Evolutionary conservation across 2,888 invertebrate genomes (phyloP), one percentile per base, ranked within the genome.

Genomic region (Timema cristinae): DNA sequence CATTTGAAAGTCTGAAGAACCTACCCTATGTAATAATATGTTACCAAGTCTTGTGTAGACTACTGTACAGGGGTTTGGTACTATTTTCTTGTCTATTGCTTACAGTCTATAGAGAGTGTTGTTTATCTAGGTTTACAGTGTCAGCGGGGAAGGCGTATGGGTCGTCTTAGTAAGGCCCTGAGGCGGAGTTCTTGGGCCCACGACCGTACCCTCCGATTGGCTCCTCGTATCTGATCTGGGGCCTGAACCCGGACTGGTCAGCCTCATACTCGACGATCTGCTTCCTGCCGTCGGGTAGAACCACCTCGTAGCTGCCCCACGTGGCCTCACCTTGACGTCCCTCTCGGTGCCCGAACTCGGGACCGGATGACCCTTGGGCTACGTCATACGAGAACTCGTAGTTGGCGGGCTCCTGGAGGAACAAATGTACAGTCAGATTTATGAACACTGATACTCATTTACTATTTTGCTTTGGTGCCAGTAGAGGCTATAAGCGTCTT

Each of bases 201-300:
- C 71, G 69, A 0, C 67, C 68, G 32, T 32, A 32, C 32, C 32
- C 32, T 32, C 32, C 32, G 32, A 32, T 32, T 10, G 52, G 15
- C 16, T 72, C 88, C 79, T 90, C 89, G 79, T 90, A 90, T 0
- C 88, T 85, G 73, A 90, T 88, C 77, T 85, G 87, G 16, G 90
- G 90, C 74, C 86, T 86, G 83, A 87, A 91, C 1, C 91, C 91
- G 66, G 86, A 83, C 78, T 88, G 84, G 77, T 90, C 89, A 7
- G 90, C 90, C 78, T 89, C 89, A 81, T 90, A 90, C 76, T 87
- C 86, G 0, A 90, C 90, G 59, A 88, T 88, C 85, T 88, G 84
- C 15, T 78, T 80, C 48, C 82, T 80, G 67, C 82, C 82, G 76
- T 83, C 81, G 68, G 82, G 82, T 72, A 82, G 78, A 16, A 81